Percentiles rank a stretch among this genome's conserved stretches.
These are phyloP conservation scores for Lochmaea capreae DNA, from an alignment of 2,888 invertebrate species.

Conservation along the genomic window DNA sequence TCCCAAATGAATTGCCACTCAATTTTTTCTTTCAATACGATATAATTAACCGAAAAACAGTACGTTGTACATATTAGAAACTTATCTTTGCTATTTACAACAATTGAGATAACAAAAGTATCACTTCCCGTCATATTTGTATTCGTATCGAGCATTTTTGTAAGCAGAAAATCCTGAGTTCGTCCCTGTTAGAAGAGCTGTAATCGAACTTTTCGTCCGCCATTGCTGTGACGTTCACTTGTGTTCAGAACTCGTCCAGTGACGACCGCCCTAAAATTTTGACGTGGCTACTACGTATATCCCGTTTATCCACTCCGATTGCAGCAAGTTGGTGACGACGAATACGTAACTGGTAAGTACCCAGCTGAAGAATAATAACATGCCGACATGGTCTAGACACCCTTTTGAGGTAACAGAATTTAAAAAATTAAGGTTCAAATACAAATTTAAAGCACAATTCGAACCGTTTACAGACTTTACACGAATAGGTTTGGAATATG, in stretches of 20 bases:
- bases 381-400: slow-evolving; percentile 67
- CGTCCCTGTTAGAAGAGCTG: slow-evolving; percentile 13
- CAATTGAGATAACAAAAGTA: too few relatives aligned
- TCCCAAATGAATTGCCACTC: not conserved
- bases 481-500: slow-evolving; percentile 67
- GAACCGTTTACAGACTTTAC: slow-evolving; percentile 58
- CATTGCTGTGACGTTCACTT: slow-evolving; percentile 83
- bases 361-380: slow-evolving; percentile 74
- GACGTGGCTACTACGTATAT: slow-evolving; percentile 94
- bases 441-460: slow-evolving; percentile 65
- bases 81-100: too few relatives aligned
- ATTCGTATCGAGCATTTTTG: not conserved
- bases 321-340: slow-evolving; percentile 94
- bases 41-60: too few relatives aligned
- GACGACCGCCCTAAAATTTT: slow-evolving; percentile 88
- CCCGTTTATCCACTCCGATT: slow-evolving; percentile 93
- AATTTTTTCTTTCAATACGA: not conserved
- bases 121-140: too few relatives aligned
- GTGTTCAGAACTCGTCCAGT: slow-evolving; percentile 81
- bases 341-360: slow-evolving; percentile 93
- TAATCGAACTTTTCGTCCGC: slow-evolving; percentile 71
- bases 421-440: slow-evolving; percentile 51
- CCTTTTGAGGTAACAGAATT: slow-evolving; percentile 56
- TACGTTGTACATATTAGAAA: too few relatives aligned
- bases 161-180: not conserved